Conservation (phyloP, 2,888 invertebrate genomes). For the Dryomyza anilis region DNA sequence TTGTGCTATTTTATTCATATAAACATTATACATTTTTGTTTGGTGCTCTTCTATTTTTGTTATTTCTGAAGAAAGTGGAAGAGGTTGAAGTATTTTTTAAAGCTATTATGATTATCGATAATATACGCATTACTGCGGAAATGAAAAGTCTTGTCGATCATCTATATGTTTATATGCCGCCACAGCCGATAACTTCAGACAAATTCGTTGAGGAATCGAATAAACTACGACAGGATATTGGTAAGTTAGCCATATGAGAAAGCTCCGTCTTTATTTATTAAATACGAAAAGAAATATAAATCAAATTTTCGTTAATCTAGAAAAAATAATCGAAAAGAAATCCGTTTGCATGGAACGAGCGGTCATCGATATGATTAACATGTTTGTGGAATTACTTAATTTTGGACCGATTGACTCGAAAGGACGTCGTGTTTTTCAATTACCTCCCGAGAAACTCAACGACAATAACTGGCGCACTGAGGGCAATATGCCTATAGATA, state of each 20-base stretch:
- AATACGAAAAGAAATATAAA: background rate
- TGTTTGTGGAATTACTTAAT: constrained; percentile 68
- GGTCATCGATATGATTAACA: constrained; percentile 77
- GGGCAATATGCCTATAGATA: constrained; percentile 53
- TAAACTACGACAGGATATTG: constrained; percentile 60
- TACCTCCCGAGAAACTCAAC: constrained; percentile 66
- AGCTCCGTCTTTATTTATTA: background rate
- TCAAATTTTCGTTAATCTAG: no score
- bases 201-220: constrained; percentile 70
- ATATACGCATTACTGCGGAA: constrained; percentile 73
- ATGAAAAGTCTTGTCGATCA: constrained; percentile 69
- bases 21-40: no score
- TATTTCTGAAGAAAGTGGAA: constrained; percentile 45
- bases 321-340: constrained; percentile 65
- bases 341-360: constrained; percentile 75
- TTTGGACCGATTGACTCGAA: constrained; percentile 61
- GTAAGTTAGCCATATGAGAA: constrained; percentile 32
- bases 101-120: constrained; percentile 73
- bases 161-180: constrained; percentile 69
- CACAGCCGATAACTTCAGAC: constrained; percentile 67
- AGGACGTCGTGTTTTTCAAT: constrained; percentile 66
- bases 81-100: constrained; percentile 47
- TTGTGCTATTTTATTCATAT: no score
- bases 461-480: constrained; percentile 60
- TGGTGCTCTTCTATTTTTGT: no score